Conservation (phyloP, 2,888 invertebrate genomes). For the Cynaeus angustus region DNA sequence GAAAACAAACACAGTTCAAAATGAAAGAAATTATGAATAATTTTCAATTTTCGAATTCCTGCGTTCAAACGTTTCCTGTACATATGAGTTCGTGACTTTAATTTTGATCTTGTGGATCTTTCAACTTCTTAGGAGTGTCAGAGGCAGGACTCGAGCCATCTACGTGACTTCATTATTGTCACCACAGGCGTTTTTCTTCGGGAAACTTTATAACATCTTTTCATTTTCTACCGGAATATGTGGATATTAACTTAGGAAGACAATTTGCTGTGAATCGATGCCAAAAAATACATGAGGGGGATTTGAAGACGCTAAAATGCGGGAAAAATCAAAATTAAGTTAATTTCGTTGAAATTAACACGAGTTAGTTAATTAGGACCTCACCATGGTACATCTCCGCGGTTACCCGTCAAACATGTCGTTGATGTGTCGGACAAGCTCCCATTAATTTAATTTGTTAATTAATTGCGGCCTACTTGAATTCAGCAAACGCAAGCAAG, state of each 20-base stretch:
- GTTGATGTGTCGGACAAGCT: conserved; percentile 56
- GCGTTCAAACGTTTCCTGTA: conserved; percentile 50
- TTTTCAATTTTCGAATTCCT: conserved; percentile 55
- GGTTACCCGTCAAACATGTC: conserved; percentile 53
- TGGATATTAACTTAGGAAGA: conserved; percentile 32
- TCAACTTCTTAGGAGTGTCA: conserved; percentile 47
- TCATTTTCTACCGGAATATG: conserved; percentile 42
- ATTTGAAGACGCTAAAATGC: no score
- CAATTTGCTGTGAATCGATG: conserved; percentile 19
- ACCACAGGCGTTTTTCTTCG: conserved; percentile 52
- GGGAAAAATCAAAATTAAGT: no score
- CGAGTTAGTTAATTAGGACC: no score
- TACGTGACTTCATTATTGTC: conserved; percentile 59
- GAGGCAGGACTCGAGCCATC: conserved; percentile 48
- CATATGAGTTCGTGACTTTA: conserved; percentile 56
- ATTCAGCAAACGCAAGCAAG: conserved; percentile 64
- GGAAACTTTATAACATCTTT: conserved; percentile 51
- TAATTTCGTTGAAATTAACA: no score
- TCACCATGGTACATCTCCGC: background rate
- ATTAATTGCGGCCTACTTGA: conserved; percentile 67
- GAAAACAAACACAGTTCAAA: conserved; percentile 36
- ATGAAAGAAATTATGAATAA: conserved; percentile 54
- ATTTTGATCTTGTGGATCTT: conserved; percentile 51
- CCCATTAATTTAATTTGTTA: conserved; percentile 66
- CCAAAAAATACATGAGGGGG: no score